A percentile compares a stretch with the other conserved stretches of the same genome.
Evolutionary conservation across 2,888 invertebrate genomes (phyloP).

Genomic region (Latheticus oryzae): DNA sequence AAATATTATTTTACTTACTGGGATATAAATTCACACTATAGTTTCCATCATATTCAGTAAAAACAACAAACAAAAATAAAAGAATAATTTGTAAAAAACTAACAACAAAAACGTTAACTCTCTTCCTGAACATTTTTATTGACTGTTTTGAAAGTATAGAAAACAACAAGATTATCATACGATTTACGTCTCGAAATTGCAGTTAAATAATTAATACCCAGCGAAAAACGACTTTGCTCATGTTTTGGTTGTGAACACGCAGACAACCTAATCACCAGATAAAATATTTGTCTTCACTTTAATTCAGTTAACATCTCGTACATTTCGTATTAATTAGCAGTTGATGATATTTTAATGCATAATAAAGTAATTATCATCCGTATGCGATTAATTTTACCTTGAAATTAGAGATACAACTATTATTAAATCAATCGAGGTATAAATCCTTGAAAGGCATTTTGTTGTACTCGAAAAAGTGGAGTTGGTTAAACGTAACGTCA

Average conservation of each 20-base stretch:
- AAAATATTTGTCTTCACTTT: conserved; percentile 21
- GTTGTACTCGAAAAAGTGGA: conserved; percentile 6
- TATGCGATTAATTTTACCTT: conserved; percentile 12
- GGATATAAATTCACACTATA: conserved; percentile 51
- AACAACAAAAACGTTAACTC: conserved; percentile 48
- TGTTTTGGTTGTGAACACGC: too few relatives aligned
- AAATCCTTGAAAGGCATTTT: not conserved
- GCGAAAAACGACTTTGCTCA: conserved; percentile 6
- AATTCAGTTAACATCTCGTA: conserved; percentile 20
- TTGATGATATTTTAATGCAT: conserved; percentile 5
- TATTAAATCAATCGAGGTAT: not conserved
- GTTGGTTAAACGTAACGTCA: conserved; percentile 15
- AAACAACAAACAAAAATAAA: conserved; percentile 54
- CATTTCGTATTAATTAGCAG: too few relatives aligned
- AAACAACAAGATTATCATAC: conserved; percentile 29
- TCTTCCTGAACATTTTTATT: conserved; percentile 39
- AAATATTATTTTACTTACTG: conserved; percentile 49
- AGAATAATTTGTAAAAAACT: conserved; percentile 50
- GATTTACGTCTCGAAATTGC: conserved; percentile 33
- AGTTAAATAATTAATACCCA: conserved; percentile 18
- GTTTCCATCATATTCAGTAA: conserved; percentile 50
- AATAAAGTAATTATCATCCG: conserved; percentile 4
- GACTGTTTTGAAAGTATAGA: conserved; percentile 10
- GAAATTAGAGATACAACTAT: not conserved
- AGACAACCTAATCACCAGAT: conserved; percentile 16